Evolutionary conservation across 2,888 invertebrate species (phyloP).

Genomic region (Pasiphila rectangulata): DNA sequence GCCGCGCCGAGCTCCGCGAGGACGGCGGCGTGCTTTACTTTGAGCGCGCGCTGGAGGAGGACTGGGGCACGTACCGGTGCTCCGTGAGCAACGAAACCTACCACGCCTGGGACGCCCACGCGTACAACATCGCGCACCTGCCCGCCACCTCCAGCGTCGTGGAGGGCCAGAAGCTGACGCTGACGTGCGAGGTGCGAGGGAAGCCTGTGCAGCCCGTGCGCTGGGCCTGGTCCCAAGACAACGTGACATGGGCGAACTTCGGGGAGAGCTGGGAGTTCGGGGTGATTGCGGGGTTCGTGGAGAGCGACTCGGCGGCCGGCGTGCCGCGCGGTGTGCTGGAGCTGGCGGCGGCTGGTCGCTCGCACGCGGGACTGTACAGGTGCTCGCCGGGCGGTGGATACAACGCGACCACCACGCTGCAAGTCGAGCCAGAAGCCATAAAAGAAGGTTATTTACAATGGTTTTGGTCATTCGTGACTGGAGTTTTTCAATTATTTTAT

Average conservation of each 20-base stretch:
- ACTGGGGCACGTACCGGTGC: constrained; percentile 86
- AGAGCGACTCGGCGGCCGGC: constrained; percentile 73
- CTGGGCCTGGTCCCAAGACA: constrained; percentile 6
- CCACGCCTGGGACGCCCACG: constrained; percentile 58
- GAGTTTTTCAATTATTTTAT: no score
- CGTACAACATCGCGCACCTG: constrained; percentile 79
- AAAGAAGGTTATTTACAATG: no score
- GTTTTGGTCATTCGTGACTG: no score
- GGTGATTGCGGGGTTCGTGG: constrained; percentile 68
- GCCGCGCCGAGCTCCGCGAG: constrained; percentile 60
- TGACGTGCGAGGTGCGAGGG: constrained; percentile 86
- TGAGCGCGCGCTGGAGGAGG: constrained; percentile 71
- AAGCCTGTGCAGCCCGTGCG: constrained; percentile 83
- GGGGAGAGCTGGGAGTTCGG: no score
- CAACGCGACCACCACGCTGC: constrained; percentile 67
- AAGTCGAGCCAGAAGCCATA: no score
- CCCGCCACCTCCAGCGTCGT: constrained; percentile 84
- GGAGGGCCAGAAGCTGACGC: constrained; percentile 90
- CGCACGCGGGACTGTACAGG: constrained; percentile 83
- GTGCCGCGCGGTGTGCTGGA: constrained; percentile 83
- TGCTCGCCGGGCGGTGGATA: constrained; percentile 42
- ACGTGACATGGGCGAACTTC: constrained; percentile 27
- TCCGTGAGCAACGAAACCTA: constrained; percentile 29
- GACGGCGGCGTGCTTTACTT: constrained; percentile 55
- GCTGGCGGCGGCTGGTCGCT: constrained; percentile 82